Evolutionary conservation across 2,113 vertebrate genomes (phyloP).

Genomic region (Cariama cristata): DNA sequence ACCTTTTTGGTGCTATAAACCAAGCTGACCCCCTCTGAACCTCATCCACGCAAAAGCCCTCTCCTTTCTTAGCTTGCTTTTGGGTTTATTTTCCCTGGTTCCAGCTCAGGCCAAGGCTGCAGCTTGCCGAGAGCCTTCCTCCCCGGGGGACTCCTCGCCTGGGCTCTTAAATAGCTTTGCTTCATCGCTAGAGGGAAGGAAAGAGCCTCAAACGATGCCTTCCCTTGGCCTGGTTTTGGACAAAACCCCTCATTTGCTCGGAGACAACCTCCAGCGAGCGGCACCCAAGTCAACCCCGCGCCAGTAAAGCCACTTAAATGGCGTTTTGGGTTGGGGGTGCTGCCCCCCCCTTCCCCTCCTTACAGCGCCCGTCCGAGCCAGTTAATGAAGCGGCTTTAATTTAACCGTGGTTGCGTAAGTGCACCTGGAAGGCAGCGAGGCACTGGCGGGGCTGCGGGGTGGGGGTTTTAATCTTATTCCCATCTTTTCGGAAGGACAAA

Average conservation of each 20-base stretch:
- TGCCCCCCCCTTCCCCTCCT: neutral
- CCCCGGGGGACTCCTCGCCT: neutral
- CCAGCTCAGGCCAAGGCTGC: neutral
- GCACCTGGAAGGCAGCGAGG: fast-evolving
- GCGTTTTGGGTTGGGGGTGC: neutral
- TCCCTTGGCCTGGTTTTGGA: neutral
- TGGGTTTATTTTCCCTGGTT: neutral
- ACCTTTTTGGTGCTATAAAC: neutral
- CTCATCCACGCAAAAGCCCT: fast-evolving
- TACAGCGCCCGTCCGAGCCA: fast-evolving
- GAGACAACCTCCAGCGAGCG: neutral
- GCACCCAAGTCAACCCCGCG: neutral
- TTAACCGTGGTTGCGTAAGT: fast-evolving
- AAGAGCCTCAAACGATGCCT: neutral
- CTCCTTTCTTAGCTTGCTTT: neutral
- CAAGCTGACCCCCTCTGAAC: neutral
- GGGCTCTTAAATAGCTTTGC: neutral
- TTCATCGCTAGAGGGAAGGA: slow-evolving; percentile 30
- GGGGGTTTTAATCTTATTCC: neutral
- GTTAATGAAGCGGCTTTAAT: neutral
- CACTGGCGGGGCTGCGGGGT: neutral
- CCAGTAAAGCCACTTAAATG: neutral
- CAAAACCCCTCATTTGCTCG: neutral
- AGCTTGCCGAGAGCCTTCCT: neutral
- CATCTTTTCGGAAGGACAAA: neutral